These are phyloP conservation scores for Casuarius casuarius DNA, from an alignment of 2,113 vertebrate genomes.

Conservation along the genomic window DNA sequence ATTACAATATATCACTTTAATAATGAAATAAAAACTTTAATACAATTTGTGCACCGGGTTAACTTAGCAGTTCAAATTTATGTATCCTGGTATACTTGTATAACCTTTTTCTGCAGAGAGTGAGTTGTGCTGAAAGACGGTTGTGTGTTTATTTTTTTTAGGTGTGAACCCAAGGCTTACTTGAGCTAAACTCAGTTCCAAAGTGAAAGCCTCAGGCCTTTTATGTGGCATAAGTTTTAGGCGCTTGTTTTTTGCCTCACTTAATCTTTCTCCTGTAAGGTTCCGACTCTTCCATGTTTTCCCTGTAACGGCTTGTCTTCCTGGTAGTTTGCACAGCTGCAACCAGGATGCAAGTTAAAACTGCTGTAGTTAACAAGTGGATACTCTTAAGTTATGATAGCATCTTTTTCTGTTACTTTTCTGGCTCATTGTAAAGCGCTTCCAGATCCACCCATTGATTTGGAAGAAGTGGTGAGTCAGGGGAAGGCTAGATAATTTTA, in stretches of 20 bases:
- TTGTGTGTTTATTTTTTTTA: neutral
- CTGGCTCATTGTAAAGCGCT: neutral
- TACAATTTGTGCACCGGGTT: neutral
- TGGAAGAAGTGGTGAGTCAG: neutral
- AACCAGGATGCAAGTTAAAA: neutral
- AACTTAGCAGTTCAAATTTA: accelerated
- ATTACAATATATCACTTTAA: neutral
- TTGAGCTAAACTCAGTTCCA: neutral
- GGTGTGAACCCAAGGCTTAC: neutral
- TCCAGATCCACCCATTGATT: neutral
- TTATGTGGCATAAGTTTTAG: neutral
- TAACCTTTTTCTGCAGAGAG: accelerated
- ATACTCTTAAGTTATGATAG: neutral
- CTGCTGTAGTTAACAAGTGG: neutral
- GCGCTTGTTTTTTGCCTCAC: neutral
- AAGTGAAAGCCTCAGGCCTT: neutral
- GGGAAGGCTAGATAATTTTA: neutral
- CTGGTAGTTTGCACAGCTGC: neutral
- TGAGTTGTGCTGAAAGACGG: neutral
- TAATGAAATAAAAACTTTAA: accelerated
- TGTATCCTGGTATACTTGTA: accelerated
- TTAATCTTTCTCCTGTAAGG: neutral
- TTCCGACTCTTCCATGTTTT: neutral
- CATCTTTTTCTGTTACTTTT: neutral
- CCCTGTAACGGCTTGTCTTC: neutral